Evolutionary conservation across 2,888 invertebrate species (phyloP), one percentile per base, ranked within the genome.

Genomic region (Brachyptera risi): DNA sequence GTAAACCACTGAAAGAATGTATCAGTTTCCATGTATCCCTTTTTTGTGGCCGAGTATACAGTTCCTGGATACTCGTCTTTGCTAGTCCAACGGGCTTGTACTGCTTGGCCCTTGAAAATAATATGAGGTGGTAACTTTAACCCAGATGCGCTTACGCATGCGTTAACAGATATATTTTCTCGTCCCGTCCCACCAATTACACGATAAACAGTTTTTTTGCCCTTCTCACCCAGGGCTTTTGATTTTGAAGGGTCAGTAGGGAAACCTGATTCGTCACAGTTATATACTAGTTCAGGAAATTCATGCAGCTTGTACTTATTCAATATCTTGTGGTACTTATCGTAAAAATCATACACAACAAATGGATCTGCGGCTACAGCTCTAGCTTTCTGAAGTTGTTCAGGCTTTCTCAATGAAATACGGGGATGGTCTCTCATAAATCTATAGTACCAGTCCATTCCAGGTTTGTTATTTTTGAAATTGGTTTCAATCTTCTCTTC

Each of bases 111-210:
- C 54, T 59, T 51, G 17, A 38, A 50, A 38, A 51, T 51, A 37
- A 59, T 54, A 24, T 27, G 51, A n/a, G 59, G 37, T 19, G 37
- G 40, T 23, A 51, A 26, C 27, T 49, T 38, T 17, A 23, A 37
- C 38, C 59, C 51, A 17, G 50, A 2, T 38, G 51, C 51, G 38
- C 11, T 24, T 23, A 58, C 58, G 24, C 58, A 44, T 23, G 58
- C 5, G 23, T 49, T 49, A 9, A 59, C 59, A 23, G 51, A 19
- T 1, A 51, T 54, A 27, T 38, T 50, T 17, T 35, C 35, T 11
- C 59, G 59, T 11, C 59, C 59, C 21, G 50, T 23, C 11, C 59
- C 59, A n/a, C 59, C 59, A 37, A 40, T 59, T 11, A 24, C 24
- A 38, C 51, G 51, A 17, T 50, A 54, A 54, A 50, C 35, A 2